These are phyloP conservation scores for Pollenia labialis DNA, from an alignment of 2,888 invertebrate genomes.

Conservation along the genomic window DNA sequence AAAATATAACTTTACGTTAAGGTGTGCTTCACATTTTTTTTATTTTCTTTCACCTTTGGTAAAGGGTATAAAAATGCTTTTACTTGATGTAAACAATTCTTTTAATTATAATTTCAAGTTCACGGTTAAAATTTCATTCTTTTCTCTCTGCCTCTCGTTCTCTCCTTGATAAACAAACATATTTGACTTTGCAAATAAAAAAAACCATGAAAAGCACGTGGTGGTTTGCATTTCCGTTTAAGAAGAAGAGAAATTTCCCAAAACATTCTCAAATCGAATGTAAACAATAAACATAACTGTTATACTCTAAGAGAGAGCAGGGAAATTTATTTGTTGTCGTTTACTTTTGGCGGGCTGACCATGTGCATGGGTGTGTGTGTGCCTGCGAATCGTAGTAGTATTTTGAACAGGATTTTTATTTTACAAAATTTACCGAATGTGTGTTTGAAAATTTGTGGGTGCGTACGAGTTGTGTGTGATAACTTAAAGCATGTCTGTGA, in stretches of 20 bases:
- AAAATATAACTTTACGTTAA: too few relatives aligned
- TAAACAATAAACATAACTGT: constrained; percentile 36
- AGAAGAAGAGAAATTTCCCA: constrained; percentile 30
- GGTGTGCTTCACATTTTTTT: too few relatives aligned
- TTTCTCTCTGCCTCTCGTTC: too few relatives aligned
- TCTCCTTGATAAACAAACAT: too few relatives aligned
- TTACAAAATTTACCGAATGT: neutral
- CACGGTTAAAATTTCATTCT: constrained; percentile 6
- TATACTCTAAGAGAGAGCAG: constrained; percentile 20
- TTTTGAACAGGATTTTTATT: neutral
- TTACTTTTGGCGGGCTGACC: constrained; percentile 13
- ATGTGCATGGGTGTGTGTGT: neutral
- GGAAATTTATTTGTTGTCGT: neutral
- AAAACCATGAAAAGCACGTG: constrained; percentile 40
- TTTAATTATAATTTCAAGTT: constrained; percentile 14
- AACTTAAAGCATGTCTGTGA: constrained; percentile 40
- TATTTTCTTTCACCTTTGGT: too few relatives aligned
- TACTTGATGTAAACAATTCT: neutral
- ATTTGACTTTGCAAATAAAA: neutral
- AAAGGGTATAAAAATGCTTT: too few relatives aligned
- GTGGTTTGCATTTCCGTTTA: constrained; percentile 22
- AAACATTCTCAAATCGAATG: constrained; percentile 25
- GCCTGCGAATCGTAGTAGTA: neutral
- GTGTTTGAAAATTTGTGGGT: neutral
- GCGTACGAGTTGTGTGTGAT: neutral